Evolutionary conservation across 2,113 vertebrate genomes (phyloP), one percentile per base, ranked within the genome.

Genomic region (Gulo gulo): DNA sequence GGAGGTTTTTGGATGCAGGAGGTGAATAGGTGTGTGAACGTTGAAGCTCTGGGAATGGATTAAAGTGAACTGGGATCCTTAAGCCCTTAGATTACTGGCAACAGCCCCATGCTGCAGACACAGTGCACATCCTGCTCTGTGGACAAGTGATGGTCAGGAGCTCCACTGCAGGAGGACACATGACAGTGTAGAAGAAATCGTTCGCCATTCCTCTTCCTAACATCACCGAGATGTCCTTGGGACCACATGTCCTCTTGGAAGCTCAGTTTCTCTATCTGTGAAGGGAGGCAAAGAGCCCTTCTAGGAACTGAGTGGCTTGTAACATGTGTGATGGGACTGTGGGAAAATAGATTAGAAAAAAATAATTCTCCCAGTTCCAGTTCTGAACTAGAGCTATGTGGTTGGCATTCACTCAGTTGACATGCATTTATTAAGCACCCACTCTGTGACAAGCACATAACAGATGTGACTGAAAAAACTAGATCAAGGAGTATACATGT

Each of bases 101-200:
- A 9, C 0, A 7, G 4, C 7, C 34, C 20, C 10, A 16, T 0
- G 9, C 24, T 39, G 16, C 2, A 3, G 29, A 10, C 36, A 26
- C 16, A 4, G 71, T 3, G 18, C 26, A 8, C 59, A 2, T 52
- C 20, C 24, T 0, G 1, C 42, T 42, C 42, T 9, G 6, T 2
- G 13, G 63, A 6, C 36, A 50, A 20, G 61, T 7, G 20, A 34
- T 20, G 23, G 11, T 61, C 71, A 71, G 42, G 52, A 52, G 57
- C 15, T 73, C 61, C 9, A 26, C 0, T 13, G 4, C 12, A 74
- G 24, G 4, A 61, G 29, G 61, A 78, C 7, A 39, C 12, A n/a
- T 61, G 4, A n/a, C 42, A 2, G 3, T 3, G 20, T 10, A 6
- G 20, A 14, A 52, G 81, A 84, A 74, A 94, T n/a, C 6, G 1